Base-by-base conservation (phyloP, 2,888 invertebrate genomes). In the Philonicus albiceps region DNA sequence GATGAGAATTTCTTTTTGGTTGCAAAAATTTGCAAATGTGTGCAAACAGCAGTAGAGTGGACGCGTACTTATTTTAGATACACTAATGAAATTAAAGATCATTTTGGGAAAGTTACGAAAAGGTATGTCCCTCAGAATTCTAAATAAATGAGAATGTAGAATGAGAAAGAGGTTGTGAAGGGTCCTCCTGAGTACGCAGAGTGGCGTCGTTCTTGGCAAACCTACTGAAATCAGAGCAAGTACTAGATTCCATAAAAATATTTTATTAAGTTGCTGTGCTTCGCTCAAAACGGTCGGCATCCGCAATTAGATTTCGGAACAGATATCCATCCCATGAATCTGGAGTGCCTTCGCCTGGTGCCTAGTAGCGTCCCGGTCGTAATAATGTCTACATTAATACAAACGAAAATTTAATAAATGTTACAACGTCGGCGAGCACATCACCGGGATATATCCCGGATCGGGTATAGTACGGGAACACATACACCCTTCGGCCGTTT, bases 321-420 rank as follows among this genome's bases (percentile, higher is more conserved):
- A 75, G 40, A 76, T 37, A 37, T 76, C 34, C 76, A 76, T 43
- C n/a, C 40, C 76, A 76, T 37, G 76, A 40, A 76, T 76, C 37
- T 76, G 22, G 37, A 76, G 34, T 76, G 31, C 40, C 40, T 76
- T 11, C 22, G 34, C 19, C 11, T 19, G 76, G 40, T n/a, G 76
- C 40, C 22, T 22, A 19, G 40, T 40, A 34, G 22, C 7, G 40
- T 34, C 37, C 40, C 27, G 27, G 49, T 7, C 49, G 80, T 80
- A 80, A 49, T 22, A 53, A 31, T 49, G 16, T 19, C 49, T 53
- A 53, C 80, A 80, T 53, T 53, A 49, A 80, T 53, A 53, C 80
- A 80, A n/a, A 80, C n/a, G 80, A 27, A 31, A 30, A 49, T 80
- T 80, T 49, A 27, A 80, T 80, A 80, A 49, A 53, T 80, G 31